Percentiles rank a stretch among this genome's conserved stretches.
These are phyloP conservation scores for Petrocephalus zakoni DNA, from an alignment of 2,113 vertebrate species.

Conservation along the genomic window DNA sequence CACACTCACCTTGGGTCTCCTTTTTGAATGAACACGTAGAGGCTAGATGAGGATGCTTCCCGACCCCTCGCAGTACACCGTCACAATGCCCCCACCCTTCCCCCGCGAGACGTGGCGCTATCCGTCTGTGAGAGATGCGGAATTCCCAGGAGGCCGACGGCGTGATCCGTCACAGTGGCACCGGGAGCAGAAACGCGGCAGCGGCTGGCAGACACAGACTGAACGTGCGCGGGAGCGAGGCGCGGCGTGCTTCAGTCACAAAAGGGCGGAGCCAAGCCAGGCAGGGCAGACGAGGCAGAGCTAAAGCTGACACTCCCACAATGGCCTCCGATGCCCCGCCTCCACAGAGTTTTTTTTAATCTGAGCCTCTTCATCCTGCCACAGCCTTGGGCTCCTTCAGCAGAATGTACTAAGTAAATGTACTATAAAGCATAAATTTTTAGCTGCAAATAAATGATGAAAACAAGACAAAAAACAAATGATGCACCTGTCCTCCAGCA, in stretches of 20 bases:
- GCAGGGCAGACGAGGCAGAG: constrained; percentile 18
- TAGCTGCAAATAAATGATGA: neutral
- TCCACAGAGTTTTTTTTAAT: constrained; percentile 49
- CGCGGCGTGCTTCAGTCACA: constrained; percentile 43
- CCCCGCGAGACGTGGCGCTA: neutral
- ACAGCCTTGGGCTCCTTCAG: neutral
- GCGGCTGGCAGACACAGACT: neutral
- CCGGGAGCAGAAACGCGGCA: neutral
- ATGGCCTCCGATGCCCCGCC: constrained; percentile 24
- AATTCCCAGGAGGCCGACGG: neutral
- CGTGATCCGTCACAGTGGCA: neutral
- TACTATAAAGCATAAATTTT: neutral
- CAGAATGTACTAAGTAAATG: neutral
- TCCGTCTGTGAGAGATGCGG: neutral
- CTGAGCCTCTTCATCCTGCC: constrained; percentile 31
- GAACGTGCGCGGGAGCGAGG: constrained; percentile 16
- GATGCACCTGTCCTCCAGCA: neutral
- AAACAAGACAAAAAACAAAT: neutral
- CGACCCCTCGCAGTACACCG: neutral
- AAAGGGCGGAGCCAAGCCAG: constrained; percentile 47
- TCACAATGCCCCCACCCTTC: neutral
- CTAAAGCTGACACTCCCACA: constrained; percentile 38
- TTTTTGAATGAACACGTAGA: neutral
- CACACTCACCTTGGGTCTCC: constrained; percentile 5
- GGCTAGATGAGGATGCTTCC: neutral